phyloP scores from a whole-genome alignment of 2,888 invertebrate species.

The Sarcophaga rosellei region DNA sequence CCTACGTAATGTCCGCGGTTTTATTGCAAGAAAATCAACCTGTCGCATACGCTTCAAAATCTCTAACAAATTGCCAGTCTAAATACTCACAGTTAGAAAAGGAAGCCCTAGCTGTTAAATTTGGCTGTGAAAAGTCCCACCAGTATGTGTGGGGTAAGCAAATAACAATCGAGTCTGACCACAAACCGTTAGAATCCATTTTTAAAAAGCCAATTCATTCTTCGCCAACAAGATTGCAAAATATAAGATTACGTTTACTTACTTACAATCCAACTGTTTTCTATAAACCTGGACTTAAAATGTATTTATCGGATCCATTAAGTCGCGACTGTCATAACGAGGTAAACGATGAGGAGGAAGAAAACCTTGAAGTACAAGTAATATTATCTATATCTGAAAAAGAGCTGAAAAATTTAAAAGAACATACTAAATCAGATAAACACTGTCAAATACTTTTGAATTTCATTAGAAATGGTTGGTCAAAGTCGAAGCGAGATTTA shows the following conservation, averaged over 20 bases:
- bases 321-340: conserved; percentile 28
- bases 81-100: conserved; percentile 36
- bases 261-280: conserved; percentile 13
- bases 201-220: conserved; percentile 14
- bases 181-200: conserved; percentile 25
- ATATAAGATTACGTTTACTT: neutral
- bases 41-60: conserved; percentile 31
- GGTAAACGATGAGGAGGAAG: conserved; percentile 13
- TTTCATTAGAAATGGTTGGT: conserved; percentile 7
- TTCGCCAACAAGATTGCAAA: conserved; percentile 14
- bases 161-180: conserved; percentile 31
- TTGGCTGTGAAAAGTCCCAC: too few relatives aligned
- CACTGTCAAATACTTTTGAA: neutral
- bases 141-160: too few relatives aligned
- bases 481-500: conserved; percentile 9
- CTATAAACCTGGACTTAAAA: conserved; percentile 5
- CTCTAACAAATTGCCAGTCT: conserved; percentile 20
- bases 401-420: conserved; percentile 3
- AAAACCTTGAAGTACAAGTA: conserved; percentile 20
- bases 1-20: conserved; percentile 23
- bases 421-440: neutral
- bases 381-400: conserved; percentile 16
- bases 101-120: conserved; percentile 25
- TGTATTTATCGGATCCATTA: conserved; percentile 40
- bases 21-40: conserved; percentile 29